Percentiles rank a stretch among this genome's conserved stretches.
Evolutionary conservation across 2,888 invertebrate species (phyloP).

Genomic region (Sminthurinus aureus): DNA sequence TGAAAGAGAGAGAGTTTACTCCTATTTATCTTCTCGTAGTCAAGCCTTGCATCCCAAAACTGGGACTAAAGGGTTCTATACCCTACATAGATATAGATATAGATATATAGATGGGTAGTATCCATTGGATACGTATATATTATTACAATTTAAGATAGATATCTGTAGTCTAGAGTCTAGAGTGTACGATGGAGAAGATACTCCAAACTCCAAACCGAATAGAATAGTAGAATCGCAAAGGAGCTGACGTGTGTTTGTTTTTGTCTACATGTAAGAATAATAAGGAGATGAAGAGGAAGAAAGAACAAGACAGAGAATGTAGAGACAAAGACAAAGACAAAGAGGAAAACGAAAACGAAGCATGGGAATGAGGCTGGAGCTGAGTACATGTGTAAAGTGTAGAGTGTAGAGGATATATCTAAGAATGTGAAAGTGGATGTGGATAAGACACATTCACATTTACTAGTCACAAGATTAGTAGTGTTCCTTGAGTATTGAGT

Average conservation of each 20-base stretch:
- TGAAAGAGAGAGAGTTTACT: conserved; percentile 41
- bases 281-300: neutral
- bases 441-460: conserved; percentile 6
- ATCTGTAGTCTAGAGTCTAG: neutral
- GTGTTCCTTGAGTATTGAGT: no score
- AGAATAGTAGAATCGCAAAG: neutral
- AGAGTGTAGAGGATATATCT: neutral
- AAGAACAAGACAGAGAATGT: neutral
- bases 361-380: neutral
- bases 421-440: neutral
- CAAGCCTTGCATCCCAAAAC: conserved; percentile 3
- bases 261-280: neutral
- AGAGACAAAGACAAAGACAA: neutral
- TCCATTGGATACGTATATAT: neutral
- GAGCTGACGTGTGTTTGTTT: conserved; percentile 7
- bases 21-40: conserved; percentile 53
- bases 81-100: neutral
- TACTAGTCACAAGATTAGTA: conserved; percentile 20
- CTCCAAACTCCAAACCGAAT: neutral
- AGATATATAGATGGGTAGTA: neutral
- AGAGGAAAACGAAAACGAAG: neutral
- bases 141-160: neutral
- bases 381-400: neutral
- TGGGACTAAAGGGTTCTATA: neutral
- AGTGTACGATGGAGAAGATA: no score